Evolutionary conservation across 2,797 vertebrate species (phyloP), one percentile per base, ranked within the genome.

Genomic region (Artibeus lituratus): DNA sequence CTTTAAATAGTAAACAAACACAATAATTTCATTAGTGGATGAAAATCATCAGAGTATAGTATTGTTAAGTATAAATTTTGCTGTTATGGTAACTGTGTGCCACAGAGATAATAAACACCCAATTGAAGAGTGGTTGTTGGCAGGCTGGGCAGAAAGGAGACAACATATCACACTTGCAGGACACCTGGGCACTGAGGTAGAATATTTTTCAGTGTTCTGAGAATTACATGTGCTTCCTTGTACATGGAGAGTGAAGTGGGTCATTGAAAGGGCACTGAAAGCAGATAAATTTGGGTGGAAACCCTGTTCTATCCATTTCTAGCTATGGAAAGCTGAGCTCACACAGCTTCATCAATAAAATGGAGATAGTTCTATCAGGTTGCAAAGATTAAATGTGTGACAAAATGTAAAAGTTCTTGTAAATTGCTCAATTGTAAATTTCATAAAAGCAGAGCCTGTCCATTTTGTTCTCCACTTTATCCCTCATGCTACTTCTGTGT

Each of bases 1-100:
- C 94, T 97, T 96, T 93, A 91, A 96, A 95, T 59, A 59, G 95
- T 73, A 96, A 95, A 81, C 97, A 95, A 92, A 96, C 73, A 96
- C 91, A 95, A 83, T 95, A 92, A 96, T 97, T 92, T 93, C 87
- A 91, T 96, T 97, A 97, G 94, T 87, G 93, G 80, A 57, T 57
- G 94, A 90, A 97, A 98, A 91, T 97, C 93, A 95, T 69, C 81
- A 87, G 49, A 77, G 70, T 62, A 22, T 55, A 62, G 83, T 82
- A 69, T 51, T 47, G 29, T 86, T 59, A 70, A 86, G 83, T n/a
- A 84, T 94, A 95, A 92, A 95, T 95, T 96, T 97, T 84, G 92
- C 93, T 65, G 92, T 44, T 73, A 93, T 0, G 3, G 94, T 94
- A 92, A 96, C 78, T 53, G 57, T 87, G 84, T 95, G 83, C 94